Evolutionary conservation across 2,113 vertebrate genomes (phyloP), one percentile per base, ranked within the genome.

Genomic region (Gallinago media): DNA sequence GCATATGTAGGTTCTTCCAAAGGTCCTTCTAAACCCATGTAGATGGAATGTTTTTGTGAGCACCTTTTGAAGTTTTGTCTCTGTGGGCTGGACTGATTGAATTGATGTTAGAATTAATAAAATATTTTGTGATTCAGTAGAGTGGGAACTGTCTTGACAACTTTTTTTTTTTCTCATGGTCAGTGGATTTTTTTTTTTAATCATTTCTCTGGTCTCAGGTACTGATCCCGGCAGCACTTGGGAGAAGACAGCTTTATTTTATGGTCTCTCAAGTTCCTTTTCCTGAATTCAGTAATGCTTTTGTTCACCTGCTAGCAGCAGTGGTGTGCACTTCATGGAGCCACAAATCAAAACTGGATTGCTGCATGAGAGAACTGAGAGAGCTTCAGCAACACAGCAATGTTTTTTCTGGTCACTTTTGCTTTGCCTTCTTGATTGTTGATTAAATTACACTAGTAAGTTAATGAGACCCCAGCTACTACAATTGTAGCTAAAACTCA

Each of bases 101-200:
- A 66, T 19, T 31, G 12, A 61, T 89, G 42, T 72, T 89, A 82
- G 50, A 92, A 80, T 78, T 90, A 97, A 97, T 97, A 97, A 96
- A 97, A 76, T 94, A 71, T 94, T 97, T 95, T 92, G 36, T 86
- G 63, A 87, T 72, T 96, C 62, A 11, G 15, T 61, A 63, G n/a
- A 74, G 27, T 88, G 56, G 61, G 19, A 93, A 63, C 49, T 70
- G 34, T 88, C 11, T 87, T 89, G 79, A 36, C 50, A 82, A 55
- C 15, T 26, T 56, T 8, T 50, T 68, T 56, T 58, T 65, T 38
- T 59, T 17, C 19, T 46, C 67, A 42, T 18, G 8, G 15, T 68
- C 70, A 74, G 21, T 55, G 12, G 9, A 70, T 95, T 93, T 71
- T 27, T 93, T 71, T 27, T 40, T 90, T 76, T 52, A 31, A 62